Evolutionary conservation across 2,888 invertebrate species (phyloP).

Genomic region (Drosophila phalerata): DNA sequence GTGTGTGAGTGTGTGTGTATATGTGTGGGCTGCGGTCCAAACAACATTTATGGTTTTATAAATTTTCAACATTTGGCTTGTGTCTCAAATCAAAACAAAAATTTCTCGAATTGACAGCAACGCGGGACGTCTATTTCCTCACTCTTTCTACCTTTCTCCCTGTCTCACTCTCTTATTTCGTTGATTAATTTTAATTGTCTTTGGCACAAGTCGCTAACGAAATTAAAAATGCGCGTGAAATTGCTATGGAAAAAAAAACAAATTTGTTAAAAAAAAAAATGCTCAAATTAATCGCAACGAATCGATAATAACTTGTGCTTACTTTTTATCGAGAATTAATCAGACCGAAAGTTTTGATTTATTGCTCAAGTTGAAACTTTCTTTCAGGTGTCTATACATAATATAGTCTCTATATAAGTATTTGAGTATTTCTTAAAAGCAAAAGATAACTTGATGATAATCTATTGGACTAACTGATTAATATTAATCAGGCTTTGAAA

Average conservation of each 20-base stretch:
- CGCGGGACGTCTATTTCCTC: constrained; percentile 45
- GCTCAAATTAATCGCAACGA: constrained; percentile 39
- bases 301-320: constrained; percentile 41
- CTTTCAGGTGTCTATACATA: background rate
- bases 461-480: constrained; percentile 4
- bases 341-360: constrained; percentile 1
- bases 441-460: background rate
- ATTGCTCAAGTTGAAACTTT: constrained; percentile 5
- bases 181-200: constrained; percentile 69
- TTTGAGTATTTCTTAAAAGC: background rate
- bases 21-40: constrained; percentile 40
- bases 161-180: background rate
- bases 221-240: constrained; percentile 60
- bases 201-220: constrained; percentile 71
- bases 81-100: constrained; percentile 75
- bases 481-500: constrained; percentile 1
- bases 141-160: background rate
- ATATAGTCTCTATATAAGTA: background rate
- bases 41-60: constrained; percentile 61
- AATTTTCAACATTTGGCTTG: constrained; percentile 68
- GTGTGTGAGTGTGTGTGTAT: constrained; percentile 7
- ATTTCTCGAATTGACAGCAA: constrained; percentile 66
- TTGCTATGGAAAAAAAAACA: constrained; percentile 29
- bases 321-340: constrained; percentile 9
- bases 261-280: constrained; percentile 11